phyloP scores from a whole-genome alignment of 1,140 invertebrate genomes.

The Vollenhovia emeryi region DNA sequence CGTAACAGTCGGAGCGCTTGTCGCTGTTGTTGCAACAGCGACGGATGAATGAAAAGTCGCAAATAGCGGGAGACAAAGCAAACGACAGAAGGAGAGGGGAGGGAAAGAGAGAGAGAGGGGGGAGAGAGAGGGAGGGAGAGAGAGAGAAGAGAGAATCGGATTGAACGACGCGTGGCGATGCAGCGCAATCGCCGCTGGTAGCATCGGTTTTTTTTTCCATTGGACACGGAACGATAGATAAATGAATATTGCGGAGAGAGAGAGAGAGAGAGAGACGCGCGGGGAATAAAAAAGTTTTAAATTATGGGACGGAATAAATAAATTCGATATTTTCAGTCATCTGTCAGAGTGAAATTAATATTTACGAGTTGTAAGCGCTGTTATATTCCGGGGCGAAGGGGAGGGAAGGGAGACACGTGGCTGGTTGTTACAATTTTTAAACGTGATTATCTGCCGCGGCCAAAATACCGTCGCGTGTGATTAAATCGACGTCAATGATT shows the following conservation, averaged over 20 bases:
- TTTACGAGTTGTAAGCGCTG: not conserved
- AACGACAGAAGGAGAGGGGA: not conserved
- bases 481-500: not conserved
- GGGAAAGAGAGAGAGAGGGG: not conserved
- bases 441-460: not conserved
- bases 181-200: not conserved
- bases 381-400: not conserved
- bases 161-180: not conserved
- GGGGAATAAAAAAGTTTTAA: not conserved
- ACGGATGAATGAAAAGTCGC: constrained; percentile 35
- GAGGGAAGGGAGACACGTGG: not conserved
- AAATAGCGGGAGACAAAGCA: not conserved
- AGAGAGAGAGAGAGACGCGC: not conserved
- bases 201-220: not conserved
- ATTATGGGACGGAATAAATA: not conserved
- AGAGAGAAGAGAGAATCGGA: not conserved
- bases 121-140: not conserved
- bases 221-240: not conserved
- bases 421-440: not conserved
- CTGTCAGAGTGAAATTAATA: not conserved
- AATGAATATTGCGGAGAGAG: not conserved
- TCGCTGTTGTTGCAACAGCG: not conserved
- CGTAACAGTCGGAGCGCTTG: not conserved
- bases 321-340: not conserved
- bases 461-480: not conserved